Evolutionary conservation across 2,888 invertebrate genomes (phyloP).

Genomic region (Chymomyza fuscimana): DNA sequence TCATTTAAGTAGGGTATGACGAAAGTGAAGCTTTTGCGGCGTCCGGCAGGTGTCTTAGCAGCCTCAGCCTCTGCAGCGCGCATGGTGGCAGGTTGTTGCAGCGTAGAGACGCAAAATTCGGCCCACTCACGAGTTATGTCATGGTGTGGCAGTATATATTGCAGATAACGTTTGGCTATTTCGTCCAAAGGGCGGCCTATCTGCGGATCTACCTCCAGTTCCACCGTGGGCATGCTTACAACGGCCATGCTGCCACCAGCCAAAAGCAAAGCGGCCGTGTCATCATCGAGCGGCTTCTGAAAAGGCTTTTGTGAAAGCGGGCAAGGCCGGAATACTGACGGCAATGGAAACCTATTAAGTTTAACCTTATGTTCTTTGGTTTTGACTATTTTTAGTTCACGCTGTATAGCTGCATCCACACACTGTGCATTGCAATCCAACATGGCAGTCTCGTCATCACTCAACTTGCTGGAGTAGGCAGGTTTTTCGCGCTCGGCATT

Average conservation of each 20-base stretch:
- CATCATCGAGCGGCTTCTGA: constrained; percentile 71
- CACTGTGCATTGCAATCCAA: constrained; percentile 48
- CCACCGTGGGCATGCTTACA: constrained; percentile 77
- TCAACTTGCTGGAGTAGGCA: constrained; percentile 58
- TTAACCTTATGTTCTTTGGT: constrained; percentile 51
- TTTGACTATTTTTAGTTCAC: constrained; percentile 60
- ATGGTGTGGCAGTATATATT: constrained; percentile 76
- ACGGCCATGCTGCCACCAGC: constrained; percentile 76
- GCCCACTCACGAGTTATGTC: constrained; percentile 79
- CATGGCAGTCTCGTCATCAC: constrained; percentile 2
- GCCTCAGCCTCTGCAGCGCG: constrained; percentile 50
- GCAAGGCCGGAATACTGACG: constrained; percentile 72
- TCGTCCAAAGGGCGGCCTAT: constrained; percentile 75
- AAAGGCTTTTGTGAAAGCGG: constrained; percentile 77
- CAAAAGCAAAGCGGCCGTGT: constrained; percentile 67
- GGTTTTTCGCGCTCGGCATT: constrained; percentile 64
- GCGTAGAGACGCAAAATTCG: constrained; percentile 78
- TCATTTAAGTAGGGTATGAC: constrained; percentile 82
- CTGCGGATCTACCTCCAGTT: constrained; percentile 77
- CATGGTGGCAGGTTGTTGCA: constrained; percentile 52
- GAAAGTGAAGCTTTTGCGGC: constrained; percentile 80
- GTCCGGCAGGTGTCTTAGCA: constrained; percentile 51
- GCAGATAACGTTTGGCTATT: constrained; percentile 77
- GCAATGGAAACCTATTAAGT: constrained; percentile 62
- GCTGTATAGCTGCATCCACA: constrained; percentile 54